Evolutionary conservation across 1,140 invertebrate species (phyloP), one percentile per base, ranked within the genome.

Genomic region (Trichonephila inaurata): DNA sequence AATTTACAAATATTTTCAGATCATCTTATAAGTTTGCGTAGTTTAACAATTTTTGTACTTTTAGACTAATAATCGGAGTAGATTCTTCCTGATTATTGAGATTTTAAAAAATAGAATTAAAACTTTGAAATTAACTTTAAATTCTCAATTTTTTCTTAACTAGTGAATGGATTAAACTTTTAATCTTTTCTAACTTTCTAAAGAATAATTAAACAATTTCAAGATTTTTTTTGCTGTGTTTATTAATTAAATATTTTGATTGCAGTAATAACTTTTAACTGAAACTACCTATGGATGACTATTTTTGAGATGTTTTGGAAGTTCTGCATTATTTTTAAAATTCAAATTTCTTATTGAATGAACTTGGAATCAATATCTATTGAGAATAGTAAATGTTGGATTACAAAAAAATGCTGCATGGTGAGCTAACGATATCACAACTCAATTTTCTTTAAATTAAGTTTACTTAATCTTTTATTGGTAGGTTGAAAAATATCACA

Each of bases 251-350:
- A 90, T 77, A 14, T 90, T 40, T n/a, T 33, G 24, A 61, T 77
- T 61, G 7, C 64, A 60, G 21, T 88, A 88, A 90, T 51, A 77
- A 21, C 14, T n/a, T 33, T n/a, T 61, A 60, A 90, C n/a, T 77
- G 24, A 89, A 24, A 77, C 19, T 51, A 4, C 61, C 51, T 28
- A 2, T 19, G 19, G 61, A 33, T 24, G n/a, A 4, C 24, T 51
- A 12, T 51, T 7, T 44, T 77, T 90, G 10, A 90, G 51, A 77
- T 60, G 24, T 58, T 77, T 33, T 77, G 72, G 16, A 40, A 40
- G 24, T 19, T 77, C 28, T 33, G 5, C 64, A 5, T 28, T 19
- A 24, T 66, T 89, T 16, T 51, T 51, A 66, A 64, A 64, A 64
- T 66, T 66, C 60, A 66, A 40, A 24, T 89, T 64, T 61, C 44